A percentile compares a stretch with the other conserved stretches of the same genome.
Conservation (phyloP, 2,797 vertebrate genomes). For the Chromobotia macracanthus region DNA sequence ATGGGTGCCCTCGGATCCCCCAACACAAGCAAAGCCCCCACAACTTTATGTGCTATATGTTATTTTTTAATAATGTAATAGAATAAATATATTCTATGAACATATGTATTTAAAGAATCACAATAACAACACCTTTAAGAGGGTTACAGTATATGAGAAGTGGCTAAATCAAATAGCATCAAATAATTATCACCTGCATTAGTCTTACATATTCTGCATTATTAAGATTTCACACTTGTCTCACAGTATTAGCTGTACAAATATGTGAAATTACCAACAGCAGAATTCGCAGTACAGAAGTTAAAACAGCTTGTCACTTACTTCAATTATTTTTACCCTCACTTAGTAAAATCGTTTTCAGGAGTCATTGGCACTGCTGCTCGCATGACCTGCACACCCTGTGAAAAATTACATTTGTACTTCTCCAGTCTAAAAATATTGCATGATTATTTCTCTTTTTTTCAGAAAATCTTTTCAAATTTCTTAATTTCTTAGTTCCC, state of each 20-base stretch:
- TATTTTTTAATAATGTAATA: no score
- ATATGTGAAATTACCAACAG: neutral
- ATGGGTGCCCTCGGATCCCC: no score
- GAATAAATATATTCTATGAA: neutral
- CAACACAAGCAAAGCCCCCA: no score
- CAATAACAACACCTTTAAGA: slow-evolving; percentile 6
- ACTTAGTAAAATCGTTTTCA: neutral
- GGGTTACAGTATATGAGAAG: neutral
- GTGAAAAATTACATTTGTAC: neutral
- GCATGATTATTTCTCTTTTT: neutral
- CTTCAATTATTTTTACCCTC: neutral
- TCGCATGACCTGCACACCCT: neutral
- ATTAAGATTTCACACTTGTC: neutral
- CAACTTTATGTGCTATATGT: no score
- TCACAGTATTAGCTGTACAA: neutral
- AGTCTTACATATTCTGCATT: neutral
- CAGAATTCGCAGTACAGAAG: neutral
- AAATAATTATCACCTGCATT: neutral
- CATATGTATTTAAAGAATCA: neutral
- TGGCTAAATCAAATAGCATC: neutral
- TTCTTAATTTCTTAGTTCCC: neutral
- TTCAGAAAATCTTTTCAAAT: neutral
- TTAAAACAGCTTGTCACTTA: neutral
- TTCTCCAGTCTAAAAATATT: neutral
- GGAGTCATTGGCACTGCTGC: neutral